Evolutionary conservation across 2,888 invertebrate species (phyloP).

Genomic region (Chorisops tibialis): DNA sequence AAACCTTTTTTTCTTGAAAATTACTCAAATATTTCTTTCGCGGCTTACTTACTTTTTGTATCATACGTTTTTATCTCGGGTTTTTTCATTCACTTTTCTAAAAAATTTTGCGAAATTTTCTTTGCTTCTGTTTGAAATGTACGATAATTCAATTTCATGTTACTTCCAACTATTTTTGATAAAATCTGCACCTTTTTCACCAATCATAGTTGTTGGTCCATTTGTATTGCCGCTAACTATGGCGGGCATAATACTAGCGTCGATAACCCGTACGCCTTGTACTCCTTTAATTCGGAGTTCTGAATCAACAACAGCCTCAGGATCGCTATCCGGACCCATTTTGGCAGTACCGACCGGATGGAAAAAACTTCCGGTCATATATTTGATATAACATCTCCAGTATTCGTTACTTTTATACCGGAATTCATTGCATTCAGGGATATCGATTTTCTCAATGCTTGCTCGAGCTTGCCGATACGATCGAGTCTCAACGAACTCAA

Average conservation of each 20-base stretch:
- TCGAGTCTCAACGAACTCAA: conserved; percentile 44
- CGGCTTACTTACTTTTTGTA: too few species aligned
- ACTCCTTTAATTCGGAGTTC: conserved; percentile 57
- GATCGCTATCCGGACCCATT: conserved; percentile 58
- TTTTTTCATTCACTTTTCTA: too few species aligned
- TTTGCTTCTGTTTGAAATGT: too few species aligned
- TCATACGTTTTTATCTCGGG: too few species aligned
- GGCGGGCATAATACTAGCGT: conserved; percentile 64
- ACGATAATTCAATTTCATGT: too few species aligned
- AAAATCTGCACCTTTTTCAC: too few species aligned
- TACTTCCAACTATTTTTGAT: too few species aligned
- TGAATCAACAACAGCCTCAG: conserved; percentile 57
- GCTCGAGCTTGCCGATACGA: conserved; percentile 51
- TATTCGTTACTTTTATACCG: conserved; percentile 72
- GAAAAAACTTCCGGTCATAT: conserved; percentile 73
- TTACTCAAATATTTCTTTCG: too few species aligned
- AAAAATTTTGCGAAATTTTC: too few species aligned
- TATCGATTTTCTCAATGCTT: conserved; percentile 60
- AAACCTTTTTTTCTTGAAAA: too few species aligned
- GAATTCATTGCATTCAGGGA: conserved; percentile 74
- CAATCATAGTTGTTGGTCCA: too few species aligned
- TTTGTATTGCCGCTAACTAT: conserved; percentile 58
- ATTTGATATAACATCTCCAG: conserved; percentile 80
- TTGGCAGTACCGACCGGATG: conserved; percentile 66
- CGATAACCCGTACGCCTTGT: conserved; percentile 58